phyloP scores from a whole-genome alignment of 2,113 vertebrate genomes.

The Rafetus swinhoei region DNA sequence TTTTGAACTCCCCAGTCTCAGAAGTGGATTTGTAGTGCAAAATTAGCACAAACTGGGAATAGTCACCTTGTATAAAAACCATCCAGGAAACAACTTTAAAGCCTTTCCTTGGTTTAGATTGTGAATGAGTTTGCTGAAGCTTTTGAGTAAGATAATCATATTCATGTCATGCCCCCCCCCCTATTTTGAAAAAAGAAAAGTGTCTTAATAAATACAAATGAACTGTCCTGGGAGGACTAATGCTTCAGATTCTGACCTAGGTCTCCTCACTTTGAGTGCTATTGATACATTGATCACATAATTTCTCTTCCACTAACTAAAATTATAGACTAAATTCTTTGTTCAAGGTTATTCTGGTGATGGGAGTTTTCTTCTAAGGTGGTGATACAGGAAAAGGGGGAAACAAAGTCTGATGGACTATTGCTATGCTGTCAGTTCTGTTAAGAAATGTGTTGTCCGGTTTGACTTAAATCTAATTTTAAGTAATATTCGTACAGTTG shows the following conservation, averaged over 20 bases:
- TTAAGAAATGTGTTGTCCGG: too few species aligned
- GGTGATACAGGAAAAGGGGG: not conserved
- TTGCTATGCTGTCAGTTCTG: not conserved
- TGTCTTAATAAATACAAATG: constrained; percentile 62
- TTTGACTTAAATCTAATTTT: constrained; percentile 1
- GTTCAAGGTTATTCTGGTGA: not conserved
- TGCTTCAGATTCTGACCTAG: constrained; percentile 2
- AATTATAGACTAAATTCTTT: not conserved
- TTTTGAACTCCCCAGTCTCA: constrained; percentile 3
- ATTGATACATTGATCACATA: not conserved
- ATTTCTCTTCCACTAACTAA: not conserved
- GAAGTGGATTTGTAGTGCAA: not conserved
- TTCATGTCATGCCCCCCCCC: constrained; percentile 22
- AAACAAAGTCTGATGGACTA: not conserved
- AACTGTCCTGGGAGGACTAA: constrained; percentile 61
- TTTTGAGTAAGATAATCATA: constrained; percentile 8
- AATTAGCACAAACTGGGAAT: not conserved
- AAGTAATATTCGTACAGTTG: not conserved
- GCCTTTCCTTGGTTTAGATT: not conserved
- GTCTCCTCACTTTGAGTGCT: not conserved
- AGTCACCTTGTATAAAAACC: not conserved
- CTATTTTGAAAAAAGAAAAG: constrained; percentile 61
- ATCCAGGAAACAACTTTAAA: not conserved
- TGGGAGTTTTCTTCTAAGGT: not conserved
- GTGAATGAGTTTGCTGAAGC: not conserved